A percentile compares a stretch with the other conserved stretches of the same genome.
Conservation (phyloP, 2,888 invertebrate genomes). For the Dryomyza anilis region DNA sequence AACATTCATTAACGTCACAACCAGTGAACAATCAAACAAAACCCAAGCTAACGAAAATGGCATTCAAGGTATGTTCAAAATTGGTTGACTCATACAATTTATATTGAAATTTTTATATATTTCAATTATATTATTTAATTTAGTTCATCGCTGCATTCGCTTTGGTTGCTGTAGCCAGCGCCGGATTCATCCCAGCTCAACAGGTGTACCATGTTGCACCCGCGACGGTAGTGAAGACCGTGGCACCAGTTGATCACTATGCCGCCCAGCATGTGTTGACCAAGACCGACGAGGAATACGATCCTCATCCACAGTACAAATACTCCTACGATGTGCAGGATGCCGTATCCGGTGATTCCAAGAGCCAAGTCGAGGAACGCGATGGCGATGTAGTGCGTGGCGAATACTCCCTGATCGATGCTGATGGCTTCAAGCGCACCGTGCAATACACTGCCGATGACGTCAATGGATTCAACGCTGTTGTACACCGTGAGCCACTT, state of each 20-base stretch:
- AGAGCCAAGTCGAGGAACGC: constrained; percentile 55
- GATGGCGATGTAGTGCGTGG: constrained; percentile 56
- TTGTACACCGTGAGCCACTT: constrained; percentile 33
- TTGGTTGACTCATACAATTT: not conserved
- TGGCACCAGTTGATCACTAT: constrained; percentile 37
- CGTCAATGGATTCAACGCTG: constrained; percentile 17
- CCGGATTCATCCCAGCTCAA: constrained; percentile 40
- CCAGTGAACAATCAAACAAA: not conserved
- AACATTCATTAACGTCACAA: not conserved
- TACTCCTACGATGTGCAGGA: constrained; percentile 57
- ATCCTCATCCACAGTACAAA: constrained; percentile 54
- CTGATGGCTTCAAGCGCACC: constrained; percentile 51
- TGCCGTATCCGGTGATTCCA: constrained; percentile 54
- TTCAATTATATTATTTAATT: not conserved
- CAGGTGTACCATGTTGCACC: constrained; percentile 41
- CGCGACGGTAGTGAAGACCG: constrained; percentile 36
- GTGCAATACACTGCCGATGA: constrained; percentile 21
- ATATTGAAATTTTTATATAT: too few relatives aligned
- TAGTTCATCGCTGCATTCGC: not conserved
- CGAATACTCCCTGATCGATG: constrained; percentile 54
- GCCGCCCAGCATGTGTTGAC: constrained; percentile 37
- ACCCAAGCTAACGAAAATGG: not conserved
- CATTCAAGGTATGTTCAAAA: not conserved
- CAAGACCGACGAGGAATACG: constrained; percentile 52
- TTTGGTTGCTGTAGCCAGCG: not conserved